Percentiles rank a stretch among this genome's conserved stretches.
Conservation (phyloP, 2,113 vertebrate species). For the Ploceus nigricollis region DNA sequence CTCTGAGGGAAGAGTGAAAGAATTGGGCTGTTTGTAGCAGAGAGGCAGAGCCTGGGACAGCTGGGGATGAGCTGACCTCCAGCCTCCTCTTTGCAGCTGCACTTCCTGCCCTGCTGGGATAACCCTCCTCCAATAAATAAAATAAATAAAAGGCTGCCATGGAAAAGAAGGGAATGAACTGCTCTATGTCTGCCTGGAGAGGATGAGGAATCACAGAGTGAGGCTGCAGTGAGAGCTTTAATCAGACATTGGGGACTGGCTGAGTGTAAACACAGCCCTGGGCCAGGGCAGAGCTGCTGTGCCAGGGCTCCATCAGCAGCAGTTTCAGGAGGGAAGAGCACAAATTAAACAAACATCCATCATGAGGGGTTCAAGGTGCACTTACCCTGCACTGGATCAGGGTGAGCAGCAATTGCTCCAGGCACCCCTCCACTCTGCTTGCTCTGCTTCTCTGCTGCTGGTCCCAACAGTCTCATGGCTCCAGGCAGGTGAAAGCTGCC, state of each 20-base stretch:
- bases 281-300: background rate
- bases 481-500: background rate
- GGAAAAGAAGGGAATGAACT: background rate
- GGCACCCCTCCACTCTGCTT: background rate
- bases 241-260: background rate
- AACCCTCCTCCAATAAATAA: background rate
- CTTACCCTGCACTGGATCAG: accelerated
- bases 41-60: background rate
- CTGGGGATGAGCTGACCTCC: background rate
- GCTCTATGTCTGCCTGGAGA: background rate
- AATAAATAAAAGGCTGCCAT: background rate
- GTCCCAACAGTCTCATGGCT: background rate
- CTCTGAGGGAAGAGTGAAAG: background rate
- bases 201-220: background rate
- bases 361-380: background rate
- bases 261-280: background rate
- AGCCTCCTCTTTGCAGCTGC: background rate
- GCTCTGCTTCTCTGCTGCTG: background rate
- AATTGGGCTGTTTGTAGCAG: background rate
- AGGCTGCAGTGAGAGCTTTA: background rate
- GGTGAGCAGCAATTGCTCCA: background rate
- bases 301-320: accelerated
- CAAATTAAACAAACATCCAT: background rate
- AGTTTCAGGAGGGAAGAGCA: background rate
- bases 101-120: background rate